Conservation (phyloP, 1,140 invertebrate genomes). For the Megalonaias nervosa region DNA sequence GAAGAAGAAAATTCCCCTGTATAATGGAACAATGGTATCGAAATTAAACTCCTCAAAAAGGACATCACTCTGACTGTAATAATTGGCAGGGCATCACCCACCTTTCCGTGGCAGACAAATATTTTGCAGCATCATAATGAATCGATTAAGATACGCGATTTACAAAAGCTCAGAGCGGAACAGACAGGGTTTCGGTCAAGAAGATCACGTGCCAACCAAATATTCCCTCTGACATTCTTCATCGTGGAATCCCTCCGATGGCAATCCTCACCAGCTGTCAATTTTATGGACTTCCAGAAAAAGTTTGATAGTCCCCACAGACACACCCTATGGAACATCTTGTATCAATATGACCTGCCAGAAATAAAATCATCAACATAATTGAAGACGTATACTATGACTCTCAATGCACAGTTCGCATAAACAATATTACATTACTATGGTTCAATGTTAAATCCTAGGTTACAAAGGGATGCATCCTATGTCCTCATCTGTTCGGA, state of each 20-base stretch:
- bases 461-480: no score
- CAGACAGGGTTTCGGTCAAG: constrained; percentile 30
- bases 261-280: constrained; percentile 5
- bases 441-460: background rate
- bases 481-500: no score
- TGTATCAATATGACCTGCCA: constrained; percentile 7
- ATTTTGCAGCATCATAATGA: constrained; percentile 1
- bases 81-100: constrained; percentile 16
- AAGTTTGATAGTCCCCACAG: constrained; percentile 36
- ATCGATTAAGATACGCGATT: background rate
- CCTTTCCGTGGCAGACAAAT: constrained; percentile 18
- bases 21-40: constrained; percentile 18
- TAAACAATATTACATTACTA: background rate
- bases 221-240: constrained; percentile 27
- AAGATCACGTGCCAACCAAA: constrained; percentile 31
- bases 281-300: constrained; percentile 37
- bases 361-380: constrained; percentile 9
- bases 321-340: constrained; percentile 11
- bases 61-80: constrained; percentile 22
- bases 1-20: background rate
- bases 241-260: constrained; percentile 25
- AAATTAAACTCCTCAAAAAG: constrained; percentile 29
- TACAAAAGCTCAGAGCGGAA: constrained; percentile 9
- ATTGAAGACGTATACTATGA: constrained; percentile 2
- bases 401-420: background rate